Conservation (phyloP, 2,888 invertebrate species). For the Drosophila emarginata region DNA sequence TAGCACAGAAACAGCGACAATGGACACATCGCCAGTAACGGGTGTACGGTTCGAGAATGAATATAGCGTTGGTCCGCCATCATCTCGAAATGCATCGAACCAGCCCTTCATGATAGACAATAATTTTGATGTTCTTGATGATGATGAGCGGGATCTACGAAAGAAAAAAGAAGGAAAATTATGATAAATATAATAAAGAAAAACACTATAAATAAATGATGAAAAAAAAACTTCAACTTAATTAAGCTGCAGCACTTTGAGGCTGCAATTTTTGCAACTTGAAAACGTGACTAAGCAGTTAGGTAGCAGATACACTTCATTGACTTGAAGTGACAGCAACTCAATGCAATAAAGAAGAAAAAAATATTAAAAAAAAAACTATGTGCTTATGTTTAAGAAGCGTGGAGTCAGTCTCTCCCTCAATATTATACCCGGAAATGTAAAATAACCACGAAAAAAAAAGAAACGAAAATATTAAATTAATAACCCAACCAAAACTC, state of each 20-base stretch:
- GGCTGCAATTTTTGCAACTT: conserved; percentile 53
- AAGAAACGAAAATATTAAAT: conserved; percentile 32
- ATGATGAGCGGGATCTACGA: conserved; percentile 45
- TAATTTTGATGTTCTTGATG: conserved; percentile 18
- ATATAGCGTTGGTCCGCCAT: conserved; percentile 98
- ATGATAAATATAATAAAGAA: no score
- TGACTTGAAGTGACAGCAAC: conserved; percentile 52
- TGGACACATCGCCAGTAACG: conserved; percentile 95
- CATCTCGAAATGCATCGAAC: conserved; percentile 98
- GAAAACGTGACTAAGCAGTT: conserved; percentile 70
- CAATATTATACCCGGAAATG: conserved; percentile 56
- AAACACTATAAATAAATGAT: not conserved
- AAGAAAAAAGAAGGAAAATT: conserved; percentile 19
- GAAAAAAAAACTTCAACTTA: conserved; percentile 37
- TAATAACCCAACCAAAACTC: conserved; percentile 24
- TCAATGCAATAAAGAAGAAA: conserved; percentile 55
- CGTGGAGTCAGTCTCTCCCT: not conserved
- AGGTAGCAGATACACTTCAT: conserved; percentile 46
- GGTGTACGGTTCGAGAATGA: conserved; percentile 97
- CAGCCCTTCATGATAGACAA: conserved; percentile 91
- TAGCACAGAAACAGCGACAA: conserved; percentile 92
- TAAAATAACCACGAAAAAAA: conserved; percentile 33
- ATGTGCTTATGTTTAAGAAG: conserved; percentile 22
- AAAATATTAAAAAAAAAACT: conserved; percentile 12
- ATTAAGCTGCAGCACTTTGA: conserved; percentile 53